These are phyloP conservation scores for Globicephala melas DNA, from an alignment of 2,113 vertebrate species.

Conservation along the genomic window DNA sequence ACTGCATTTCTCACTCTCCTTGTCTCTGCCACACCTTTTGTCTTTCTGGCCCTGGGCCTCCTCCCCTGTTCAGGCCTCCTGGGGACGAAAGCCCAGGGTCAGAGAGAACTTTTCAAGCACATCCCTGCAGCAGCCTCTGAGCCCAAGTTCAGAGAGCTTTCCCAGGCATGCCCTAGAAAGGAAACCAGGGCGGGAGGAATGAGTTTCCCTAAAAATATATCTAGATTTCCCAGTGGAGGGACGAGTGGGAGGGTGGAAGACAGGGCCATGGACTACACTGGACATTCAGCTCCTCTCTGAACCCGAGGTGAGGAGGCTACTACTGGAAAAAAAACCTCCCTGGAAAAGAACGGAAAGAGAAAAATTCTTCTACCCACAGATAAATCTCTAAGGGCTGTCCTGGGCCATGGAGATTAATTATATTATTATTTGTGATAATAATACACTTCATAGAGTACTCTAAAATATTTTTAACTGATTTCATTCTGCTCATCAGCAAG, in stretches of 20 bases:
- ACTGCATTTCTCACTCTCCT: not conserved
- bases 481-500: slow-evolving; percentile 22
- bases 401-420: not conserved
- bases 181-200: slow-evolving; percentile 34
- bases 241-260: not conserved
- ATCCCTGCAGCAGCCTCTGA: not conserved
- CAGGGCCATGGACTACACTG: not conserved
- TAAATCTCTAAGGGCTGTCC: not conserved
- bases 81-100: not conserved
- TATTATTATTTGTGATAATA: not conserved
- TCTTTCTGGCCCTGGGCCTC: not conserved
- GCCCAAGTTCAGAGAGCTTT: not conserved
- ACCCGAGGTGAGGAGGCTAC: not conserved
- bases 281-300: not conserved
- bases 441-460: not conserved
- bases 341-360: not conserved
- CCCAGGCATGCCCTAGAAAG: slow-evolving; percentile 53
- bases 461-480: slow-evolving; percentile 10
- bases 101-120: not conserved
- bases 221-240: slow-evolving; percentile 53
- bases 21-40: not conserved
- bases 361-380: not conserved
- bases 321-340: not conserved
- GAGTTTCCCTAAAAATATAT: slow-evolving; percentile 65
- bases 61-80: not conserved